Evolutionary conservation across 1,140 invertebrate genomes (phyloP).

Genomic region (Oncopodura yosiiana): DNA sequence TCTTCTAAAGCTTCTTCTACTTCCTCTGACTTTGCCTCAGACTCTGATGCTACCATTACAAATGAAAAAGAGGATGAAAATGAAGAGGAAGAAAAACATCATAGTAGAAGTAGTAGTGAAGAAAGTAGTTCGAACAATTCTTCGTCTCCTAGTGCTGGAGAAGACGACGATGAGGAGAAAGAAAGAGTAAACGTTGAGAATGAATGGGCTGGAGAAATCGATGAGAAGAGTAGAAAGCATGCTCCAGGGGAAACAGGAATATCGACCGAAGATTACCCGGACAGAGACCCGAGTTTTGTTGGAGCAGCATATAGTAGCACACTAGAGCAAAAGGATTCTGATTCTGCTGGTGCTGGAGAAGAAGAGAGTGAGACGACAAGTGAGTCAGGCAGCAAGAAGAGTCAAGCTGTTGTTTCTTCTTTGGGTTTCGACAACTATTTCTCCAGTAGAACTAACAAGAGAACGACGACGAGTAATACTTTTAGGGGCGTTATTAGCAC

Average conservation of each 20-base stretch:
- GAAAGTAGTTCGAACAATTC: slow-evolving; percentile 5
- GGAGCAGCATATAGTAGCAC: too few species aligned
- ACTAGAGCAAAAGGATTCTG: background rate
- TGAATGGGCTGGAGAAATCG: slow-evolving; percentile 15
- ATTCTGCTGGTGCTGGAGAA: background rate
- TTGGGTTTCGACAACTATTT: too few species aligned
- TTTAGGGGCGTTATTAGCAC: too few species aligned
- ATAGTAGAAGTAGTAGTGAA: slow-evolving; percentile 3
- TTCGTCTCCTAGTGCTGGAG: slow-evolving; percentile 11
- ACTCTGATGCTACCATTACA: slow-evolving; percentile 29
- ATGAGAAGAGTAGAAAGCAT: slow-evolving; percentile 20
- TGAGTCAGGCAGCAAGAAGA: background rate
- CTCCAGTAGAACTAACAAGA: too few species aligned
- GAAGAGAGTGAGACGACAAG: background rate
- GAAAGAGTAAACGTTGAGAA: slow-evolving; percentile 14
- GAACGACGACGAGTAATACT: too few species aligned
- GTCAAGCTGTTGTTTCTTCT: too few species aligned
- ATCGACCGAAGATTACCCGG: slow-evolving; percentile 32
- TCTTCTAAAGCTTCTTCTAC: too few species aligned
- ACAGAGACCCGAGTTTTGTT: slow-evolving; percentile 6
- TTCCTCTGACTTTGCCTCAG: slow-evolving; percentile 17
- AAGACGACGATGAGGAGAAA: slow-evolving; percentile 4
- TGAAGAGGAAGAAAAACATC: background rate
- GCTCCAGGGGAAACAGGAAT: slow-evolving; percentile 30
- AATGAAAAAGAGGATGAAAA: slow-evolving; percentile 23